Percentiles rank a stretch among this genome's conserved stretches.
Conservation (phyloP, 1,140 invertebrate genomes). For the Whitmania pigra region DNA sequence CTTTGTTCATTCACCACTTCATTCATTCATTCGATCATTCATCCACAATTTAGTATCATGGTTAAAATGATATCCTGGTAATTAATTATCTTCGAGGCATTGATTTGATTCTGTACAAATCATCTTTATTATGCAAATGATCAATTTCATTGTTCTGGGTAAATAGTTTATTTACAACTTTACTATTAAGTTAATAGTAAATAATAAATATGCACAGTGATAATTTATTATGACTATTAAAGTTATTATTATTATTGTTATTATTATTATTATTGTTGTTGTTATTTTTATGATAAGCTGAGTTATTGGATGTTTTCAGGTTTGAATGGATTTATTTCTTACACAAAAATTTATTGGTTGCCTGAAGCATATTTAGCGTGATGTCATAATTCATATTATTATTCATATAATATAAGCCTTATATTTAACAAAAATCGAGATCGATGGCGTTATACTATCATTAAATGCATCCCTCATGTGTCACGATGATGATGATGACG, state of each 20-base stretch:
- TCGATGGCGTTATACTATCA: background rate
- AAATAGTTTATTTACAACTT: no score
- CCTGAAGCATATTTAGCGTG: no score
- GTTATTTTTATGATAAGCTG: background rate
- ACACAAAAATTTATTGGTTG: no score
- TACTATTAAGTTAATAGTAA: background rate
- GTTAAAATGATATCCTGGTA: no score
- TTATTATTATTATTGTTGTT: constrained; percentile 10
- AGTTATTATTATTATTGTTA: constrained; percentile 7
- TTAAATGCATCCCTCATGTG: background rate
- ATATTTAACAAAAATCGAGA: no score
- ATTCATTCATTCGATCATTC: no score
- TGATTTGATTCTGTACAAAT: background rate
- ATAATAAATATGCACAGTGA: background rate
- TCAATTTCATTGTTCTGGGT: no score
- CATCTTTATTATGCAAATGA: background rate
- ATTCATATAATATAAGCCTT: background rate
- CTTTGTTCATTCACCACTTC: no score
- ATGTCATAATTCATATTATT: background rate
- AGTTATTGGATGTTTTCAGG: background rate
- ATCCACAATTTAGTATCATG: no score
- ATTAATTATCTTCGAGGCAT: no score
- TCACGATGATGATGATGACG: background rate
- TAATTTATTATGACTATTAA: constrained; percentile 8
- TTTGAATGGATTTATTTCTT: background rate